These are phyloP conservation scores for Champsocephalus esox DNA, from an alignment of 2,797 vertebrate species.

Conservation along the genomic window DNA sequence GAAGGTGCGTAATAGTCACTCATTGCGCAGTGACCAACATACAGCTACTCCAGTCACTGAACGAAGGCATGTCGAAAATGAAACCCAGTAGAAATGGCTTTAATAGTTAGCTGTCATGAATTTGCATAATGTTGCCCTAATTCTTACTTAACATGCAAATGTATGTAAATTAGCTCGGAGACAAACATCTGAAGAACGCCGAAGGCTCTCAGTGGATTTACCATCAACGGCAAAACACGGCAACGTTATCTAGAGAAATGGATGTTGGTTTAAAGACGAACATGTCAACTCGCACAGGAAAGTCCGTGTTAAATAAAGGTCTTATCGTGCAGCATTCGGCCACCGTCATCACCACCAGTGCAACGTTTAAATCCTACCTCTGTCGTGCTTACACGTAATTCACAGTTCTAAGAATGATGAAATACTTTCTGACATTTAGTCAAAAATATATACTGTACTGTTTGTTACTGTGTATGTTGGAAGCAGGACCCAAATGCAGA, in stretches of 20 bases:
- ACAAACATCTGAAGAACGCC: slow-evolving; percentile 49
- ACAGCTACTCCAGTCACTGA: not conserved
- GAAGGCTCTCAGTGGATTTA: slow-evolving; percentile 40
- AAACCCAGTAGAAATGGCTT: slow-evolving; percentile 42
- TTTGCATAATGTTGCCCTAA: slow-evolving; percentile 55
- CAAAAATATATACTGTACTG: slow-evolving; percentile 3
- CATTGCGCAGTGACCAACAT: not conserved
- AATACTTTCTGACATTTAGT: slow-evolving; percentile 6
- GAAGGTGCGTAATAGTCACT: not conserved
- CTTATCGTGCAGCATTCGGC: not conserved
- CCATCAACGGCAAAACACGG: slow-evolving; percentile 47
- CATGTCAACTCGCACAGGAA: slow-evolving; percentile 10
- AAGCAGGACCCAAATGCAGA: too few species aligned
- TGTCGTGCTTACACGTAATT: slow-evolving; percentile 3
- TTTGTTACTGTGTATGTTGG: not conserved
- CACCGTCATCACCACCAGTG: not conserved
- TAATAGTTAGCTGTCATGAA: slow-evolving; percentile 44
- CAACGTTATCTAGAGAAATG: slow-evolving; percentile 45
- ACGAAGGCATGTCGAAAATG: not conserved
- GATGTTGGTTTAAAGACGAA: slow-evolving; percentile 43
- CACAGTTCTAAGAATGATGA: not conserved
- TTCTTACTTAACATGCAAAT: slow-evolving; percentile 70
- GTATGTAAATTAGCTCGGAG: slow-evolving; percentile 58
- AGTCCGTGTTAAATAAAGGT: slow-evolving; percentile 22
- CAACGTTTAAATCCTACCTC: not conserved